These are phyloP conservation scores for Paramormyrops kingsleyae DNA, from an alignment of 2,113 vertebrate species.

Conservation along the genomic window DNA sequence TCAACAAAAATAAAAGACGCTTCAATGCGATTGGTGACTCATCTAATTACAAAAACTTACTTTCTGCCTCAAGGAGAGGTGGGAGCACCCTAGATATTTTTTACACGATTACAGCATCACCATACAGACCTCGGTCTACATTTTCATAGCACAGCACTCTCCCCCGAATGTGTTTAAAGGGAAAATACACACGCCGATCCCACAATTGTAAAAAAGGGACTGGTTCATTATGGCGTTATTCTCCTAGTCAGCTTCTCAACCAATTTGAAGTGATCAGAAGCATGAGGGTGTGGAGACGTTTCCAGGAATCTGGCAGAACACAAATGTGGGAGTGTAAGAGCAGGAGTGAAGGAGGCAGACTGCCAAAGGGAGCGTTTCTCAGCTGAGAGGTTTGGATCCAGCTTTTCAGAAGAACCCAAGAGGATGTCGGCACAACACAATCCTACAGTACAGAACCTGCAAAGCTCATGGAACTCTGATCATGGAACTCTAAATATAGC, in stretches of 20 bases:
- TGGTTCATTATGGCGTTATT: not conserved
- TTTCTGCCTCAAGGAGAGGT: not conserved
- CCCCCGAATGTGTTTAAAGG: not conserved
- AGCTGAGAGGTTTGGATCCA: not conserved
- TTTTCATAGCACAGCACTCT: not conserved
- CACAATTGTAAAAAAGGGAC: not conserved
- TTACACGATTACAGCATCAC: not conserved
- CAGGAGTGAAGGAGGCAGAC: not conserved
- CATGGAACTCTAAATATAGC: not conserved
- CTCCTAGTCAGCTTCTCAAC: not conserved
- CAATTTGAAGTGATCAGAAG: not conserved
- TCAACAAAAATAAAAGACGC: not conserved
- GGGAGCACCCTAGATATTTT: not conserved
- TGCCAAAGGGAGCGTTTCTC: not conserved
- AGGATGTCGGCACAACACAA: not conserved
- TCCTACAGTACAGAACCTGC: not conserved
- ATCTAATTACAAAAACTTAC: constrained; percentile 25
- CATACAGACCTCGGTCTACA: not conserved
- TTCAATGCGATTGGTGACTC: not conserved
- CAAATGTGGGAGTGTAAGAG: not conserved
- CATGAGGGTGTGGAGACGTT: not conserved
- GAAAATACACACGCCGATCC: not conserved
- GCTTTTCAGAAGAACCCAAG: not conserved
- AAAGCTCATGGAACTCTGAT: not conserved
- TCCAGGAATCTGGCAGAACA: not conserved